Conservation (phyloP, 1,140 invertebrate genomes). For the Drosophila lacertosa region DNA sequence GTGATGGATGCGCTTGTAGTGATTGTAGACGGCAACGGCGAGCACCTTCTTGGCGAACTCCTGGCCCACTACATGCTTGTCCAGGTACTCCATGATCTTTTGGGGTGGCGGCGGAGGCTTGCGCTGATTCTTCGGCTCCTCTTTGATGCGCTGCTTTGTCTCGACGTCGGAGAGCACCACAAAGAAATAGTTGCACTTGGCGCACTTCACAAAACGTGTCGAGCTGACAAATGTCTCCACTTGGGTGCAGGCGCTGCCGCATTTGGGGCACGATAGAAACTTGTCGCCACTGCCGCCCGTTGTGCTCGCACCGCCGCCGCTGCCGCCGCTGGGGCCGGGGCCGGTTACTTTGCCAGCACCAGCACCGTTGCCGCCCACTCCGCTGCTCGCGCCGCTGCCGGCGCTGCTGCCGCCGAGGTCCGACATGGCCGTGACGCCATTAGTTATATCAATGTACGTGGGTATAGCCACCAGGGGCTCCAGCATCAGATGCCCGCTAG, state of each 20-base stretch:
- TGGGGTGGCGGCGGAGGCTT: slow-evolving; percentile 96
- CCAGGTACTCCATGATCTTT: slow-evolving; percentile 98
- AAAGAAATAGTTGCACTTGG: slow-evolving; percentile 99
- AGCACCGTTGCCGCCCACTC: slow-evolving; percentile 21
- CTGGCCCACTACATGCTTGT: slow-evolving; percentile 98
- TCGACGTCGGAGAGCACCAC: slow-evolving; percentile 97
- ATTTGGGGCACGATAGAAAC: slow-evolving; percentile 95
- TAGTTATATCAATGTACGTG: slow-evolving; percentile 70
- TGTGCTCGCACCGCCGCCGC: slow-evolving; percentile 42
- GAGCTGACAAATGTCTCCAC: slow-evolving; percentile 98
- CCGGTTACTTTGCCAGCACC: slow-evolving; percentile 31
- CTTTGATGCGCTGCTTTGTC: slow-evolving; percentile 91
- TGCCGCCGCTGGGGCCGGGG: slow-evolving; percentile 23
- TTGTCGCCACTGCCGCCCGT: slow-evolving; percentile 71
- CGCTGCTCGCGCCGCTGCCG: neutral
- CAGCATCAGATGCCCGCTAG: slow-evolving; percentile 35
- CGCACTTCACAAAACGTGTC: slow-evolving; percentile 98
- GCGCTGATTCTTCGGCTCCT: slow-evolving; percentile 88
- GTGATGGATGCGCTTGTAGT: slow-evolving; percentile 98
- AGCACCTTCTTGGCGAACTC: slow-evolving; percentile 99
- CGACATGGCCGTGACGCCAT: slow-evolving; percentile 45
- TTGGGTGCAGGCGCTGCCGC: slow-evolving; percentile 97
- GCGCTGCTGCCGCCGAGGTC: slow-evolving; percentile 22
- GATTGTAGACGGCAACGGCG: slow-evolving; percentile 99
- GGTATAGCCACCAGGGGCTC: slow-evolving; percentile 60